Percentiles rank a stretch among this genome's conserved stretches.
phyloP scores from a whole-genome alignment of 2,797 vertebrate genomes.

The Mormyrops attenuatus region DNA sequence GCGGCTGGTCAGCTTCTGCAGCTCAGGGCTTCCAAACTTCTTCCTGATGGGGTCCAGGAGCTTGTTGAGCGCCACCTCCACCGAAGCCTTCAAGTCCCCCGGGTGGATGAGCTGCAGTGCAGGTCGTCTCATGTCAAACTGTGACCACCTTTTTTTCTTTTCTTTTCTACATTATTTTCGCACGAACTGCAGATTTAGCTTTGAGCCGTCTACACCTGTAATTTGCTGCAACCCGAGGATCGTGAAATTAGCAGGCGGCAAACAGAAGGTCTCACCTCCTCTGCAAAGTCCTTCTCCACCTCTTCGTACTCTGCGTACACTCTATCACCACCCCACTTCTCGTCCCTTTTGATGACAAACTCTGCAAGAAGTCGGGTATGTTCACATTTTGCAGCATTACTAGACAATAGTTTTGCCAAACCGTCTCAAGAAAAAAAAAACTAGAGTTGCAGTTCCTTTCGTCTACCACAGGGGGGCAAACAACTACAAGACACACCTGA shows the following conservation, averaged over 20 bases:
- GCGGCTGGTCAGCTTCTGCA: slow-evolving; percentile 71
- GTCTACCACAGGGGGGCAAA: background rate
- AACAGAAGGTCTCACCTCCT: slow-evolving; percentile 56
- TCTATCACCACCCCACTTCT: slow-evolving; percentile 90
- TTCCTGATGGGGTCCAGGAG: slow-evolving; percentile 91
- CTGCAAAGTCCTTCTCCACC: slow-evolving; percentile 87
- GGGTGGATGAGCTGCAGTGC: slow-evolving; percentile 76
- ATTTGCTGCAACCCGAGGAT: background rate
- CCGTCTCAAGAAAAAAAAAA: background rate
- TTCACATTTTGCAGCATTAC: background rate
- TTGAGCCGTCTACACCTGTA: background rate
- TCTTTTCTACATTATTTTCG: background rate
- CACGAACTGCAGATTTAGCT: background rate
- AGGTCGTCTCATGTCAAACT: background rate
- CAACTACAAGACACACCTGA: slow-evolving; percentile 56
- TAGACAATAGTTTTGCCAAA: background rate
- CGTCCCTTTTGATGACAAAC: slow-evolving; percentile 83
- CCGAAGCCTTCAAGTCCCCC: slow-evolving; percentile 89
- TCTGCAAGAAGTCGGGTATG: slow-evolving; percentile 55
- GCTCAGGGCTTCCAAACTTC: slow-evolving; percentile 78
- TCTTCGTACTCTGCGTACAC: slow-evolving; percentile 73
- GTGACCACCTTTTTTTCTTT: background rate
- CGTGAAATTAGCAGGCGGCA: background rate
- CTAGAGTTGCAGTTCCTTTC: background rate
- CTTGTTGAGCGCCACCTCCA: slow-evolving; percentile 83